Percentiles rank a stretch among this genome's conserved stretches.
phyloP scores from a whole-genome alignment of 1,140 invertebrate genomes.

The Papilio polytes region DNA sequence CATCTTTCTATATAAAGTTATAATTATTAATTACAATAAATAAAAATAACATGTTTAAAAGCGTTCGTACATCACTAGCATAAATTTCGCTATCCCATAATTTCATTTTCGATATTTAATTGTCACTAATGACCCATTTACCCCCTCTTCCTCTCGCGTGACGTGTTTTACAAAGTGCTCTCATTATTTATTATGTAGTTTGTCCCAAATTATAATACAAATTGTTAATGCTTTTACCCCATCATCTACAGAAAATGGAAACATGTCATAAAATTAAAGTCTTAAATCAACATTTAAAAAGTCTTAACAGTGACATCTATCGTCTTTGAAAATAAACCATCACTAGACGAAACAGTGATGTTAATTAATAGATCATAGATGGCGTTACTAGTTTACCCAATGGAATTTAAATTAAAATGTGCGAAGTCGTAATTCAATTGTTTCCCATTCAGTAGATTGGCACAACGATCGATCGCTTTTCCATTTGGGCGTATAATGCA shows the following conservation, averaged over 20 bases:
- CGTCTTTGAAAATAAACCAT: too few relatives aligned
- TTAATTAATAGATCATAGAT: not conserved
- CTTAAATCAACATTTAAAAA: not conserved
- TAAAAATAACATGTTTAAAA: not conserved
- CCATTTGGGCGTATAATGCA: too few relatives aligned
- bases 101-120: constrained; percentile 15
- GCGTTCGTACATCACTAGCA: not conserved
- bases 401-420: not conserved
- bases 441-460: too few relatives aligned
- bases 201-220: not conserved
- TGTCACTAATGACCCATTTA: constrained; percentile 15
- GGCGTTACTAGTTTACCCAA: not conserved
- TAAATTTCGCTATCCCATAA: constrained; percentile 3
- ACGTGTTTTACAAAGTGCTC: constrained; percentile 15
- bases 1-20: too few relatives aligned
- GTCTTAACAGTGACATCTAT: too few relatives aligned
- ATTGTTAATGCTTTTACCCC: not conserved
- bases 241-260: not conserved
- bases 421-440: too few relatives aligned
- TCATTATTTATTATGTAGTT: constrained; percentile 20
- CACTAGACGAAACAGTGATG: not conserved
- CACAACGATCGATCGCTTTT: too few relatives aligned
- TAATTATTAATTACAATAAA: not conserved
- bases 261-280: not conserved
- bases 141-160: not conserved